phyloP scores from a whole-genome alignment of 2,113 vertebrate species.

The Speoplatyrhinus poulsoni region DNA sequence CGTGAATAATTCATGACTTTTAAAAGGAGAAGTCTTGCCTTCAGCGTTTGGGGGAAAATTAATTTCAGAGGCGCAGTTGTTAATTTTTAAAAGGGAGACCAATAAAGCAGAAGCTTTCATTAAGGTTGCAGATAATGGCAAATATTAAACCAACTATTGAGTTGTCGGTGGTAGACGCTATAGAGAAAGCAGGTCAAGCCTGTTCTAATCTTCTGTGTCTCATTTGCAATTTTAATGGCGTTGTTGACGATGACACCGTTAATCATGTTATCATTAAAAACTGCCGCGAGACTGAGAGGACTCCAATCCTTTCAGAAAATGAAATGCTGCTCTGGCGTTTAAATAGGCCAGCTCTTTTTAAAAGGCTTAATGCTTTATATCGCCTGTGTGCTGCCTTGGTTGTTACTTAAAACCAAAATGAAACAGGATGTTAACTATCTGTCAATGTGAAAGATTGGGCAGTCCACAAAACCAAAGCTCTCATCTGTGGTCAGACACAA shows the following conservation, averaged over 20 bases:
- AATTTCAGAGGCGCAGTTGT: slow-evolving; percentile 19
- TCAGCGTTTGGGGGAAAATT: slow-evolving; percentile 40
- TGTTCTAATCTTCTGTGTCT: slow-evolving; percentile 55
- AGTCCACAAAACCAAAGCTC: no score
- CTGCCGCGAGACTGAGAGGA: slow-evolving; percentile 14
- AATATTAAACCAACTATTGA: slow-evolving; percentile 7
- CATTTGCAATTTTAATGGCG: slow-evolving; percentile 65
- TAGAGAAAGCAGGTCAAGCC: slow-evolving; percentile 60
- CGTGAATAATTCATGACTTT: slow-evolving; percentile 67
- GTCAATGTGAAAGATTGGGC: no score
- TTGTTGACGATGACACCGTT: slow-evolving; percentile 53
- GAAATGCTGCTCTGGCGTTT: neutral
- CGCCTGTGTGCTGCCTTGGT: neutral
- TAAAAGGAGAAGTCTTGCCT: slow-evolving; percentile 33
- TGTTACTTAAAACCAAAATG: neutral
- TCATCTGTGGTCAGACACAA: no score
- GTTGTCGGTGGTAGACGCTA: slow-evolving; percentile 38
- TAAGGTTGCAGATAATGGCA: slow-evolving; percentile 32
- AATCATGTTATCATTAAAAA: slow-evolving; percentile 59
- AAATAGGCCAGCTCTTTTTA: neutral
- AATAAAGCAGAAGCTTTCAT: slow-evolving; percentile 26
- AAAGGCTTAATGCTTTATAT: slow-evolving; percentile 7
- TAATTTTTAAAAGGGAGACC: slow-evolving; percentile 11
- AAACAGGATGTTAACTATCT: slow-evolving; percentile 28
- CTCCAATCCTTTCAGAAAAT: neutral